Conservation (phyloP, 2,888 invertebrate species). For the Athrips mouffetella region DNA sequence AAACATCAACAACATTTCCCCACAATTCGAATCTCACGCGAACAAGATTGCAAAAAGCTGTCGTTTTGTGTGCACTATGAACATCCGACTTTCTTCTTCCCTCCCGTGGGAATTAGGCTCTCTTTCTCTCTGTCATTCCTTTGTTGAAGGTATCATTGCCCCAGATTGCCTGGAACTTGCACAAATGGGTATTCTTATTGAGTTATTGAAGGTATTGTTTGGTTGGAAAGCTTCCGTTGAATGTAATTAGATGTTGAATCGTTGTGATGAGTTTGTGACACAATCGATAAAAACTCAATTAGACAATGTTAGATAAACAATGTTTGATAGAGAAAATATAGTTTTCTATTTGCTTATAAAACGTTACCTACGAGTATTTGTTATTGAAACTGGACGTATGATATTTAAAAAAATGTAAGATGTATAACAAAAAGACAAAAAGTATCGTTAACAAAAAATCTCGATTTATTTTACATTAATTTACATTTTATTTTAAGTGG, state of each 20-base stretch:
- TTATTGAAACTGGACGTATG: neutral
- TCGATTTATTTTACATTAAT: slow-evolving; percentile 77
- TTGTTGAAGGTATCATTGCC: slow-evolving; percentile 50
- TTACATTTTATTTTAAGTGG: slow-evolving; percentile 67
- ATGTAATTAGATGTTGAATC: neutral
- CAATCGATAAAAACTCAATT: neutral
- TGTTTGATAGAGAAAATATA: neutral
- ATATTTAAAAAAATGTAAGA: neutral
- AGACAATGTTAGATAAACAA: neutral
- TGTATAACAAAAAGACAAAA: slow-evolving; percentile 21
- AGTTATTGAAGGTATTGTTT: neutral
- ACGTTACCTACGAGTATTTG: neutral
- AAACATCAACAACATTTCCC: slow-evolving; percentile 5
- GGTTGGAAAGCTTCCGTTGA: neutral
- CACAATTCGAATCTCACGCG: slow-evolving; percentile 10
- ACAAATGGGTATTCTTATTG: slow-evolving; percentile 1
- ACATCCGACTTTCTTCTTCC: slow-evolving; percentile 74
- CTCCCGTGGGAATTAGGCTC: slow-evolving; percentile 40
- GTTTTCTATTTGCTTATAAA: neutral
- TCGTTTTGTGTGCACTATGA: slow-evolving; percentile 65
- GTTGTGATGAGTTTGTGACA: neutral
- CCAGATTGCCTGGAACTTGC: slow-evolving; percentile 36
- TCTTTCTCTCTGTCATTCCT: slow-evolving; percentile 58
- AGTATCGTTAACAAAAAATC: slow-evolving; percentile 69
- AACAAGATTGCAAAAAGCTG: slow-evolving; percentile 48